These are phyloP conservation scores for Epinotia ramella DNA, from an alignment of 2,888 invertebrate genomes.

Conservation along the genomic window DNA sequence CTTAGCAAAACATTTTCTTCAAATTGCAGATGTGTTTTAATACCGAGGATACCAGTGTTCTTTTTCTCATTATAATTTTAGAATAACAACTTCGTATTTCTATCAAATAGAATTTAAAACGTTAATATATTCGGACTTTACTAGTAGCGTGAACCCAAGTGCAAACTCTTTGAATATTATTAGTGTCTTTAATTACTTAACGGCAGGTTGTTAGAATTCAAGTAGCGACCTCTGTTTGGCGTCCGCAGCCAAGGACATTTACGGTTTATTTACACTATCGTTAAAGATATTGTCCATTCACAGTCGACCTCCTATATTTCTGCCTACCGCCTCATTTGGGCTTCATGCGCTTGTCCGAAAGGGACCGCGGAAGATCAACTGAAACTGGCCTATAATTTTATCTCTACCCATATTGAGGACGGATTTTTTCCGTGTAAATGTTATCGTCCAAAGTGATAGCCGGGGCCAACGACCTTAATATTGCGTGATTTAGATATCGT, in stretches of 20 bases:
- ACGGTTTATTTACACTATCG: constrained; percentile 57
- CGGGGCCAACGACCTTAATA: constrained; percentile 71
- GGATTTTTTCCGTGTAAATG: constrained; percentile 78
- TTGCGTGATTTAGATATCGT: constrained; percentile 71
- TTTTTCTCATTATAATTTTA: constrained; percentile 1
- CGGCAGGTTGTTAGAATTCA: constrained; percentile 14
- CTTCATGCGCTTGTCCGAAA: constrained; percentile 47
- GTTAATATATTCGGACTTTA: constrained; percentile 7
- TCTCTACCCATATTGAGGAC: constrained; percentile 62
- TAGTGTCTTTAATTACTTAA: constrained; percentile 1
- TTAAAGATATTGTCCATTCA: constrained; percentile 54
- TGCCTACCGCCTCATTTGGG: constrained; percentile 43
- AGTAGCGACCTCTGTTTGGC: constrained; percentile 30
- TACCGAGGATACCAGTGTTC: neutral
- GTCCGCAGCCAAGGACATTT: constrained; percentile 61
- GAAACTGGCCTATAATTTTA: constrained; percentile 62
- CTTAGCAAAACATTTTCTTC: neutral
- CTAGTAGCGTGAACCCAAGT: neutral
- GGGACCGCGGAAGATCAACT: constrained; percentile 55
- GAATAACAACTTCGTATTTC: neutral
- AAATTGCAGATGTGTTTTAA: neutral
- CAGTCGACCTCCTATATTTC: constrained; percentile 54
- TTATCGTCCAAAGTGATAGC: constrained; percentile 77
- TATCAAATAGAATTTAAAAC: neutral
- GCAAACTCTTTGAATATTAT: constrained; percentile 10